Conservation (phyloP, 1,140 invertebrate species). For the Apocrypta bakeri region DNA sequence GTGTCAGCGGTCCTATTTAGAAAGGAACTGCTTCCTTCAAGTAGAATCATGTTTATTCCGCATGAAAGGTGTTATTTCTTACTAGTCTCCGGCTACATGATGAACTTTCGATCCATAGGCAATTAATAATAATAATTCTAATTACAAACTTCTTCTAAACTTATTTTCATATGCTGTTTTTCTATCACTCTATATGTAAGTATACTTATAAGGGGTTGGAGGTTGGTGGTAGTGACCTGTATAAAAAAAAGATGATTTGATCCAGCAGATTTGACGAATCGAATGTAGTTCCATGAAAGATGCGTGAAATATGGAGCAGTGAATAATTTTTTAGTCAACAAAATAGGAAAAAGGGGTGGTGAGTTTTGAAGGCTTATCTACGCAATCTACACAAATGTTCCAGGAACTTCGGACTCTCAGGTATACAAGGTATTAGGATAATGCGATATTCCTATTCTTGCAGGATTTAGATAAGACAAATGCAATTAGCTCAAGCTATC, state of each 20-base stretch:
- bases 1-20: too few species aligned
- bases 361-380: conserved; percentile 12
- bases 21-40: too few species aligned
- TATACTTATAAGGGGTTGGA: background rate
- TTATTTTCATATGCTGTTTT: too few species aligned
- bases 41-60: too few species aligned
- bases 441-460: conserved; percentile 40
- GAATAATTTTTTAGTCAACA: background rate
- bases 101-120: too few species aligned
- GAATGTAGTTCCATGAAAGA: background rate
- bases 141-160: too few species aligned
- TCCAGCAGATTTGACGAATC: too few species aligned
- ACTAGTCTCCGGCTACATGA: too few species aligned
- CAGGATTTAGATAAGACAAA: conserved; percentile 45
- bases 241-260: background rate
- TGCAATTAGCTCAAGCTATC: conserved; percentile 40
- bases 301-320: background rate
- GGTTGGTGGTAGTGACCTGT: background rate
- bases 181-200: background rate
- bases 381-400: conserved; percentile 19
- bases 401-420: background rate
- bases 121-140: too few species aligned
- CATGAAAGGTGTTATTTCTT: too few species aligned
- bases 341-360: conserved; percentile 13
- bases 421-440: conserved; percentile 45